Conservation (phyloP, 1,140 invertebrate species). For the Zaprionus taronus region DNA sequence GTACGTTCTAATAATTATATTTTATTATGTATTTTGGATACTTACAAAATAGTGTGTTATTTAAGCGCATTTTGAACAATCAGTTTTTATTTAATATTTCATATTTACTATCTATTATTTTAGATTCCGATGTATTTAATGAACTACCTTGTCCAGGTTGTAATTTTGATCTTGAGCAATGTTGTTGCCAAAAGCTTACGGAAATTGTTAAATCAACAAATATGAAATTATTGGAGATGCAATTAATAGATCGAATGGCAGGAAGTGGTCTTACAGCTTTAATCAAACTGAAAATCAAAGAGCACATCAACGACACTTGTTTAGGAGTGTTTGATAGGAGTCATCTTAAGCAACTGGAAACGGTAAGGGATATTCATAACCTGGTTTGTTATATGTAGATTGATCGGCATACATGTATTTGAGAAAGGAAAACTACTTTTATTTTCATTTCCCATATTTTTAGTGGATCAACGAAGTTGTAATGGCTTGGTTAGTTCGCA, state of each 20-base stretch:
- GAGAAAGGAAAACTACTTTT: too few species aligned
- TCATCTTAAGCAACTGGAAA: constrained; percentile 89
- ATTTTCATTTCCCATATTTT: constrained; percentile 35
- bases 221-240: constrained; percentile 89
- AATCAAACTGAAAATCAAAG: constrained; percentile 92
- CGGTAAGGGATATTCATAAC: constrained; percentile 85
- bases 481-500: constrained; percentile 92
- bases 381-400: neutral
- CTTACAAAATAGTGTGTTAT: too few species aligned
- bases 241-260: constrained; percentile 91
- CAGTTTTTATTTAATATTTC: neutral
- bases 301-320: constrained; percentile 91
- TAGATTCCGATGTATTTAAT: constrained; percentile 86
- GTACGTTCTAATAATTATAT: constrained; percentile 18
- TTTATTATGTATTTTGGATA: too few species aligned
- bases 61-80: too few species aligned
- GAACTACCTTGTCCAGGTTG: constrained; percentile 89
- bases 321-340: constrained; percentile 93
- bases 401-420: too few species aligned
- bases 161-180: constrained; percentile 88
- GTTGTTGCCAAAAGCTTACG: constrained; percentile 90
- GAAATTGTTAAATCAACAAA: constrained; percentile 92
- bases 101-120: neutral
- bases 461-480: constrained; percentile 93
- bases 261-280: constrained; percentile 92